Conservation (phyloP, 37 sponge, comb jelly and placozoan species). For the Cliona cf. orientalis region DNA sequence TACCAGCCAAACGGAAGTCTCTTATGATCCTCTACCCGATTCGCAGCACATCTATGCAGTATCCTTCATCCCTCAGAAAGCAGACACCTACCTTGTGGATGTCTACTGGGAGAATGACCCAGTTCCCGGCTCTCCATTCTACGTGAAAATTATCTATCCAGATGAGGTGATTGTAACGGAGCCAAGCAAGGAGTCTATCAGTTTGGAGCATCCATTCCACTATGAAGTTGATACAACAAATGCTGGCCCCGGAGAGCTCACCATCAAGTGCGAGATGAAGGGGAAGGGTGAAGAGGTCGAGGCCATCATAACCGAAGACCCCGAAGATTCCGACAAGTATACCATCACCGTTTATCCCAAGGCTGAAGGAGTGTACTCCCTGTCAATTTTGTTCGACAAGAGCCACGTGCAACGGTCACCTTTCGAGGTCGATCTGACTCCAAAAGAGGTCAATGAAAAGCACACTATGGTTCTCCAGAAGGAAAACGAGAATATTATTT, state of each 20-base stretch:
- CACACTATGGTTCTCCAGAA: neutral
- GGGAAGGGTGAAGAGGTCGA: slow-evolving; percentile 25
- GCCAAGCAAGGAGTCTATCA: neutral
- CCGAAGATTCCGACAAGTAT: slow-evolving; percentile 20
- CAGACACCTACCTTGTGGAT: slow-evolving; percentile 47
- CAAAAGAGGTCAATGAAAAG: neutral
- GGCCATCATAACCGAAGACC: slow-evolving; percentile 16
- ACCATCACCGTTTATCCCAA: slow-evolving; percentile 36
- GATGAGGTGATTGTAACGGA: slow-evolving; percentile 9
- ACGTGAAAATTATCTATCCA: slow-evolving; percentile 32
- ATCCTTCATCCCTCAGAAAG: slow-evolving; percentile 15
- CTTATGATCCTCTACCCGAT: neutral
- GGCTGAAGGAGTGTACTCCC: slow-evolving; percentile 32
- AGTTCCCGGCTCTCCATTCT: slow-evolving; percentile 58
- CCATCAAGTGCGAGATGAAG: slow-evolving; percentile 29
- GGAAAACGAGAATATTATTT: neutral
- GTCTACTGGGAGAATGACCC: slow-evolving; percentile 34
- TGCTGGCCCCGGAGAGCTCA: slow-evolving; percentile 58
- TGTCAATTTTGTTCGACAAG: slow-evolving; percentile 37
- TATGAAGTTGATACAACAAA: slow-evolving; percentile 25
- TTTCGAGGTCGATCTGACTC: slow-evolving; percentile 27
- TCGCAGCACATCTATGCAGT: slow-evolving; percentile 5
- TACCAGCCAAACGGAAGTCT: neutral
- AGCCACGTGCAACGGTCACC: slow-evolving; percentile 52
- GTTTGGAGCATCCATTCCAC: neutral